A percentile compares a stretch with the other conserved stretches of the same genome.
Evolutionary conservation across 2,888 invertebrate species (phyloP).

Genomic region (Caenorhabditis becei): DNA sequence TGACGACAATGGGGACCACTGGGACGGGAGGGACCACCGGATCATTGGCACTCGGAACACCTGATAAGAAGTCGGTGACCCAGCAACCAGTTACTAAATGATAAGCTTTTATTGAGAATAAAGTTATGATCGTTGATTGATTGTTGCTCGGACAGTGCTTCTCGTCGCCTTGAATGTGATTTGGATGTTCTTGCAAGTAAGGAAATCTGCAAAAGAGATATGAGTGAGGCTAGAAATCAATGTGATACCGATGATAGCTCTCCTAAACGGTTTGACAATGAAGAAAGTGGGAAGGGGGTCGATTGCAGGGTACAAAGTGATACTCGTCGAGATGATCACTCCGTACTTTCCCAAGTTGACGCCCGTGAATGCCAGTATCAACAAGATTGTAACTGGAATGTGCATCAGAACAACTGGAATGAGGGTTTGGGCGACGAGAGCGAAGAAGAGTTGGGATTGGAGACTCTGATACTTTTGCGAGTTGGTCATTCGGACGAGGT

Average conservation of each 20-base stretch:
- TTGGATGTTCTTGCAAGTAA: neutral
- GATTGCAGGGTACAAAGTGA: neutral
- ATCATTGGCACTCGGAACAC: too few species aligned
- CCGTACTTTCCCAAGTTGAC: neutral
- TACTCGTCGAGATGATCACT: neutral
- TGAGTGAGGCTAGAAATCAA: too few species aligned
- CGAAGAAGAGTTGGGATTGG: constrained; percentile 24
- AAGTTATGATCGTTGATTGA: neutral
- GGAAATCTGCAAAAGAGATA: neutral
- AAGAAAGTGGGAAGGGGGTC: neutral
- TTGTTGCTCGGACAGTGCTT: neutral
- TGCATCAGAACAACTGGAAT: constrained; percentile 34
- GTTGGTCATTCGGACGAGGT: neutral
- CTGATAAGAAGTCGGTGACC: too few species aligned
- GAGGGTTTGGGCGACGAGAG: constrained; percentile 22
- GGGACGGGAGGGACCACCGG: too few species aligned
- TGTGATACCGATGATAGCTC: neutral
- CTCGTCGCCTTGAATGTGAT: neutral
- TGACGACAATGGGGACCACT: too few species aligned
- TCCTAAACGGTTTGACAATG: neutral
- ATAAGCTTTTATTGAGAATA: neutral
- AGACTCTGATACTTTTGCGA: neutral
- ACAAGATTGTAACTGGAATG: constrained; percentile 12
- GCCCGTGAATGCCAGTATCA: neutral
- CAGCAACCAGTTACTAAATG: neutral